phyloP scores from a whole-genome alignment of 2,888 invertebrate genomes.

The Troides helena region DNA sequence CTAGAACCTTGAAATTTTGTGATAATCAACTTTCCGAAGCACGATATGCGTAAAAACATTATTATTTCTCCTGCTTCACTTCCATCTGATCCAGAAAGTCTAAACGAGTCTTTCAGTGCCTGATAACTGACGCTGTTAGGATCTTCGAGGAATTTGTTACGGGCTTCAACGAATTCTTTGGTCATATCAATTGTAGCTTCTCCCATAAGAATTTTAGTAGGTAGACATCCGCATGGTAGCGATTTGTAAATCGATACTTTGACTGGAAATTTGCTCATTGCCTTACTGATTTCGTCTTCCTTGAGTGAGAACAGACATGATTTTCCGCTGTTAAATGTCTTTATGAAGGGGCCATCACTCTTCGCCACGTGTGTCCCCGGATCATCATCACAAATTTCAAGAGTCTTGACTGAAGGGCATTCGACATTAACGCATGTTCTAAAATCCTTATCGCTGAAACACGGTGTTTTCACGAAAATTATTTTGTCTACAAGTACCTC shows the following conservation, averaged over 20 bases:
- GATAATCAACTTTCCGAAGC: constrained; percentile 83
- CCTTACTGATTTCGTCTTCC: constrained; percentile 72
- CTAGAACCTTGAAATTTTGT: constrained; percentile 82
- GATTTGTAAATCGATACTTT: constrained; percentile 80
- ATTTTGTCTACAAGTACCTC: constrained; percentile 82
- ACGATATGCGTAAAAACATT: constrained; percentile 83
- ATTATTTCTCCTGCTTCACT: constrained; percentile 79
- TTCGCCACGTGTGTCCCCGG: constrained; percentile 59
- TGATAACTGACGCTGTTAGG: constrained; percentile 74
- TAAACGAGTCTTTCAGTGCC: constrained; percentile 82
- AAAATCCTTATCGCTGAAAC: constrained; percentile 69
- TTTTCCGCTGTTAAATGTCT: constrained; percentile 82
- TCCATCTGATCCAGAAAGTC: constrained; percentile 72
- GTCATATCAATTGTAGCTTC: constrained; percentile 80
- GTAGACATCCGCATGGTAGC: constrained; percentile 81
- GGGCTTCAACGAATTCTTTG: constrained; percentile 80
- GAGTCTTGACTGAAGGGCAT: constrained; percentile 78
- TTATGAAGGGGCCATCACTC: constrained; percentile 64
- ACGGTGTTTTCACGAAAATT: constrained; percentile 62
- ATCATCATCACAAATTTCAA: constrained; percentile 83
- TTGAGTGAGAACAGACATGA: constrained; percentile 85
- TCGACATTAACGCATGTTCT: constrained; percentile 82
- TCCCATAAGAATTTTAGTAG: constrained; percentile 82
- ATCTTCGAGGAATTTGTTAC: constrained; percentile 70
- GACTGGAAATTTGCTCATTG: constrained; percentile 78